Conservation (phyloP, 2,797 vertebrate genomes). For the Carapus acus region DNA sequence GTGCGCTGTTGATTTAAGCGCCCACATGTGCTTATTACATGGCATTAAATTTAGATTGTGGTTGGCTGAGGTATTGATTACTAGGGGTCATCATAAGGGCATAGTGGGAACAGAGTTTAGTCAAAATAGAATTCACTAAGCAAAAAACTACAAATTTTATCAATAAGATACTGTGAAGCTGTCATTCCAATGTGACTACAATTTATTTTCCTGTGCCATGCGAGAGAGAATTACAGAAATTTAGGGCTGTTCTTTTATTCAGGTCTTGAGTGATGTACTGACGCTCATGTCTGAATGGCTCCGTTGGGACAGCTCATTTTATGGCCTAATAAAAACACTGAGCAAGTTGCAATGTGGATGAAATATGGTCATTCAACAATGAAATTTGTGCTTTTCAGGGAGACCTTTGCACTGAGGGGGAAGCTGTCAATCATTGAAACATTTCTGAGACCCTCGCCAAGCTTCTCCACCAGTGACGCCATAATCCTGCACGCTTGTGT, state of each 20-base stretch:
- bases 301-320: conserved; percentile 24
- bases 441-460: background rate
- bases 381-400: background rate
- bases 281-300: conserved; percentile 24
- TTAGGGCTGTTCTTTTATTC: background rate
- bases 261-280: conserved; percentile 10
- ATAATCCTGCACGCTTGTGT: background rate
- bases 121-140: too few relatives aligned
- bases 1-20: too few relatives aligned
- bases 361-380: conserved; percentile 15
- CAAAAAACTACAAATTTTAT: too few relatives aligned
- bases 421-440: too few relatives aligned
- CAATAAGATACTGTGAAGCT: background rate
- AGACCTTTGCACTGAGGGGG: background rate
- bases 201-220: background rate
- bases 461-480: background rate
- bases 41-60: too few relatives aligned
- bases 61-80: too few relatives aligned
- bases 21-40: too few relatives aligned
- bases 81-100: too few relatives aligned
- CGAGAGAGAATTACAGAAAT: background rate
- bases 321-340: conserved; percentile 22
- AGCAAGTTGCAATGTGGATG: conserved; percentile 30
- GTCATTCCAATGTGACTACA: background rate
- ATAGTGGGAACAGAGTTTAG: too few relatives aligned